Percentiles rank a stretch among this genome's conserved stretches.
phyloP scores from a whole-genome alignment of 2,888 invertebrate species.

The Aphodius granarius region DNA sequence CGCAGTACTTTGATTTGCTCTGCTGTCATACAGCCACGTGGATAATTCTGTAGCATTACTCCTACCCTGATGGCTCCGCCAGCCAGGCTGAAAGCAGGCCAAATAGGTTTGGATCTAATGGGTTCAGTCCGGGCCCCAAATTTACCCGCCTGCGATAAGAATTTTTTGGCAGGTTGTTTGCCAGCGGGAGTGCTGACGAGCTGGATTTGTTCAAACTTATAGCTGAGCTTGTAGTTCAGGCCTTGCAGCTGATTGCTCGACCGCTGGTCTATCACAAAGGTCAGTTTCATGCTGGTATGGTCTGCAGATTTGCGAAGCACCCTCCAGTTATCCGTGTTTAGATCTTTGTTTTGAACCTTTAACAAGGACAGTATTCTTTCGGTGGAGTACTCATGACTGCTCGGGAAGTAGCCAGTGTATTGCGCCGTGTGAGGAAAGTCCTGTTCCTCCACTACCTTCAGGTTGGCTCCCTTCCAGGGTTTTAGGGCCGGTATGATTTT shows the following conservation, averaged over 20 bases:
- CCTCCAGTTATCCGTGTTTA: background rate
- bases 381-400: background rate
- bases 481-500: background rate
- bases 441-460: background rate
- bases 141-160: no score
- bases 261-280: background rate
- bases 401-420: background rate
- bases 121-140: no score
- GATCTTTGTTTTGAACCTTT: background rate
- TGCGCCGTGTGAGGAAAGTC: background rate
- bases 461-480: background rate
- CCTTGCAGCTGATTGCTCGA: background rate
- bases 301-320: background rate
- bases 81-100: no score
- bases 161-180: no score
- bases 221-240: background rate
- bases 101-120: no score
- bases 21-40: no score
- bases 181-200: no score
- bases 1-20: no score
- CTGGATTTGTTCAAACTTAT: background rate
- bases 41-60: no score
- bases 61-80: no score
- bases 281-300: background rate
- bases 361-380: background rate